Percentiles rank a stretch among this genome's conserved stretches.
Evolutionary conservation across 2,113 vertebrate genomes (phyloP).

Genomic region (Megaceryle torquata): DNA sequence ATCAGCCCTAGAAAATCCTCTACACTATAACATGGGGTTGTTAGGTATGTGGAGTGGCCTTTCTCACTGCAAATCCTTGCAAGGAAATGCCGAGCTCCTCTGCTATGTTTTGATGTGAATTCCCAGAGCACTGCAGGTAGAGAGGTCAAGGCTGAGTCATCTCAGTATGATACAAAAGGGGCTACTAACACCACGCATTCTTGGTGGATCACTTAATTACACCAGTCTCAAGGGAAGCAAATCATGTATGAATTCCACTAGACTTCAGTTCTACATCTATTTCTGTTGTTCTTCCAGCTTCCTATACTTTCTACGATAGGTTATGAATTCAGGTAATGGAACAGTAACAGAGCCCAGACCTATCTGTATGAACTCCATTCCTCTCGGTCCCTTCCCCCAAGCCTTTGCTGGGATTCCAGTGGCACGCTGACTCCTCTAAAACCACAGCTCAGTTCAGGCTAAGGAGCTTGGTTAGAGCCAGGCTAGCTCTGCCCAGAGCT

Average conservation of each 20-base stretch:
- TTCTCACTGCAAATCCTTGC: not conserved
- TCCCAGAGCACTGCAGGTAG: not conserved
- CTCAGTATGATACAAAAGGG: not conserved
- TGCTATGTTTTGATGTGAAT: not conserved
- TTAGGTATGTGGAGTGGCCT: not conserved
- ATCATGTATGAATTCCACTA: not conserved
- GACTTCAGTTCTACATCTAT: not conserved
- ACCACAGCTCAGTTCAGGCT: not conserved
- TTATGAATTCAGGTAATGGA: not conserved
- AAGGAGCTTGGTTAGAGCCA: not conserved
- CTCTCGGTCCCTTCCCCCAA: not conserved
- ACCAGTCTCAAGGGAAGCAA: not conserved
- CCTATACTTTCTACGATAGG: accelerated
- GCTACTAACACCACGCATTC: not conserved
- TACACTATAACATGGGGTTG: not conserved
- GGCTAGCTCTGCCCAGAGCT: not conserved
- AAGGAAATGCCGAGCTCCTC: not conserved
- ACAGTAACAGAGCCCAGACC: not conserved
- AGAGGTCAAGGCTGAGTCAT: not conserved
- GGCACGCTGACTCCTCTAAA: not conserved
- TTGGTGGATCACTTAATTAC: not conserved
- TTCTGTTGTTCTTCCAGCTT: not conserved
- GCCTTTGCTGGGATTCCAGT: not conserved
- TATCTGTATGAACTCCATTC: not conserved
- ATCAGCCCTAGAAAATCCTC: not conserved